Base-by-base conservation (phyloP, 2,797 vertebrate genomes). In the Philypnodon macrostomus region DNA sequence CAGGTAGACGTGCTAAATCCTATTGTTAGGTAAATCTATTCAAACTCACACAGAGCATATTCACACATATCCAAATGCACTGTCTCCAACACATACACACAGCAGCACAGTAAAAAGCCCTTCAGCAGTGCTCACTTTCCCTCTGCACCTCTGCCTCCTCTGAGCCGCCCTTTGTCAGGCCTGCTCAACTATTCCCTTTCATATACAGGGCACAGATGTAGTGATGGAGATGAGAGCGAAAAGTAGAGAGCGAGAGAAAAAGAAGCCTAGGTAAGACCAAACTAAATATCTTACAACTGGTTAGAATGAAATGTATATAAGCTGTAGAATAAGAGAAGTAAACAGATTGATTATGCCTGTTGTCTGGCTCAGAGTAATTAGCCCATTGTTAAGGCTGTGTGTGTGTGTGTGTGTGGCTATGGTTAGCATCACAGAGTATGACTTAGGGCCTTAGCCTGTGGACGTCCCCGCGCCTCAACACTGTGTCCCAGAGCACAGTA, bases 151-250 rank as follows among this genome's bases (percentile, higher is more conserved):
- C 80, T 85, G 75, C 68, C 75, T 77, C 77, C 67, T 77, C 75
- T 80, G 76, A 75, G 76, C 73, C 70, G 68, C 80, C 80, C 81
- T 86, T 80, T 80, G 75, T 80, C 81, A 73, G 70, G 64, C 75
- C 73, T 85, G 71, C 72, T 88, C 79, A 86, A 58, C 70, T 85
- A 87, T 87, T 88, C 85, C 69, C 86, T 87, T 88, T 86, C 77
- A 87, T 87, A 84, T 60, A 21, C 46, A 79, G 73, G 72, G 72
- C 73, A 85, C 84, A 85, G 81, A 86, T 84, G 81, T 78, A 86
- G 67, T 50, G 69, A 58, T 32, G 54, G 63, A 77, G 61, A 47
- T 33, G 38, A 66, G 63, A 58, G 49, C 39, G 12, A 52, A 23
- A 35, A 37, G 14, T 52, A 40, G 18, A 55, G 15, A 59, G 27